These are phyloP conservation scores for Pantherophis alleghaniensis DNA, from an alignment of 2,797 vertebrate genomes.

Conservation along the genomic window DNA sequence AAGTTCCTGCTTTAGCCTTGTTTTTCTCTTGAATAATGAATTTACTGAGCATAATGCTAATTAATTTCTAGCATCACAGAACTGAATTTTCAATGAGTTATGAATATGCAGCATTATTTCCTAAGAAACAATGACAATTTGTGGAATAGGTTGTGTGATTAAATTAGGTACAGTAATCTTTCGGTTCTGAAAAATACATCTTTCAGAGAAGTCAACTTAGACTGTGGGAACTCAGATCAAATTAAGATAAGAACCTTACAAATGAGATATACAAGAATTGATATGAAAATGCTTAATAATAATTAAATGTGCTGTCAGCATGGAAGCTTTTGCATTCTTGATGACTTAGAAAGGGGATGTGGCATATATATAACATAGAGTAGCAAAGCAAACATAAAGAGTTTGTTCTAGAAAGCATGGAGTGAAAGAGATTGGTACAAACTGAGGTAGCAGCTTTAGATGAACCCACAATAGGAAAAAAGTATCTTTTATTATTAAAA, in stretches of 20 bases:
- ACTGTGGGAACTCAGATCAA: conserved; percentile 7
- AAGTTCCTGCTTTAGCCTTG: neutral
- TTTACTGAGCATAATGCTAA: neutral
- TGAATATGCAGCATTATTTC: conserved; percentile 5
- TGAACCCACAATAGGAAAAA: neutral
- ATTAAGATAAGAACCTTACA: neutral
- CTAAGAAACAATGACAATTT: neutral
- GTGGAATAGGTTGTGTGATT: neutral
- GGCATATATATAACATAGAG: neutral
- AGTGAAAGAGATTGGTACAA: neutral
- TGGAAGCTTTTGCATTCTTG: neutral
- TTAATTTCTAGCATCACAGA: neutral
- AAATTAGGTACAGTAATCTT: conserved; percentile 1
- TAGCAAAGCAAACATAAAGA: neutral
- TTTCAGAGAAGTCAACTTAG: neutral
- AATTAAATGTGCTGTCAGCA: neutral
- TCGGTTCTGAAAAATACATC: neutral
- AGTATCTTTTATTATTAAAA: neutral
- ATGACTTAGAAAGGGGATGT: neutral
- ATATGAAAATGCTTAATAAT: neutral
- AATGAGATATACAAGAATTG: neutral
- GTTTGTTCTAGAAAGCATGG: neutral
- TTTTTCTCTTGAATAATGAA: neutral
- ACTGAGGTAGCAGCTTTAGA: neutral
- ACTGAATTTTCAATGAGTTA: neutral